Evolutionary conservation across 2,113 vertebrate genomes (phyloP), one percentile per base, ranked within the genome.

Genomic region (Porphyrio hochstetteri): DNA sequence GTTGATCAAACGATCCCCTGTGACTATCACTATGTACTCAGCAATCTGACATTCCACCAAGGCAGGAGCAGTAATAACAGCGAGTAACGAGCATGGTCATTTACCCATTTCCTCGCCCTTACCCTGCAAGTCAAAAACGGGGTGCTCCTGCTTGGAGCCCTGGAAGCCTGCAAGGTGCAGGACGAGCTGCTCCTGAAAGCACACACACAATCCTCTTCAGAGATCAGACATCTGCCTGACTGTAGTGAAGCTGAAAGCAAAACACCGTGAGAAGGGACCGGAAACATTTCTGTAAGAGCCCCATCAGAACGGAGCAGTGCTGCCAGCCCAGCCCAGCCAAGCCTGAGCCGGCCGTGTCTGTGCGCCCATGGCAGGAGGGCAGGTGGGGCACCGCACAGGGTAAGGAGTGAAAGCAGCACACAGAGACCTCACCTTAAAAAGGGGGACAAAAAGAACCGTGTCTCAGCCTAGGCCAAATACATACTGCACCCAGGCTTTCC

Each of bases 171-270:
- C 29, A 17, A 6, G 2, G 5, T 17, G 35, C 24, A 29, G 36
- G 56, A 81, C 21, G 8, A 53, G 42, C 44, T 4, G 24, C 64
- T 89, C 59, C 35, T 36, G 44, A 67, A 17, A 81, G 10, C 56
- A 31, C 2, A 42, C 12, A 27, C 19, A 60, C 33, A 23, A 38
- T 21, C 40, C 44, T 40, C 69, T 44, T 48, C 35, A 38, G 61
- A 87, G 44, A 71, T 8, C 31, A 63, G 61, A 68, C 21, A 59
- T 19, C 18, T 13, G 13, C 21, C 52, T 25, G n/a, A 46, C 6
- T 0, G 0, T 8, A 20, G 33, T 40, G 50, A 56, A 77, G 44
- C 1, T 21, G 50, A 24, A 2, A 46, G 13, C 4, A 7, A 82
- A 25, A 17, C 0, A 4, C 10, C 5, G 13, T 16, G 57, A 33